Conservation (phyloP, 1,140 invertebrate genomes). For the Hypothenemus hampei region DNA sequence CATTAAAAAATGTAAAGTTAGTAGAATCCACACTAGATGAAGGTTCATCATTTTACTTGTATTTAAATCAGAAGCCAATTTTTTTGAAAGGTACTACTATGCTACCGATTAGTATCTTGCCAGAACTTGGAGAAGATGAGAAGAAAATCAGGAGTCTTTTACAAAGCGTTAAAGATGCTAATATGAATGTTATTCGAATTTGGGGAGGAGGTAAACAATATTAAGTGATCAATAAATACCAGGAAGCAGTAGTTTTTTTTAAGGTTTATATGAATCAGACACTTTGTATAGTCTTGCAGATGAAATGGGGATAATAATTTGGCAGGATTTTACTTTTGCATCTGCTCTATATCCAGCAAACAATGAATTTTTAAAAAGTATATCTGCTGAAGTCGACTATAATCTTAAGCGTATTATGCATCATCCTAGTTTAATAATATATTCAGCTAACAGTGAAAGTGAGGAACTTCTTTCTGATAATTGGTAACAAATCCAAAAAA, state of each 20-base stretch:
- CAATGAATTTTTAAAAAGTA: constrained; percentile 42
- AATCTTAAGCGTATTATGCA: constrained; percentile 80
- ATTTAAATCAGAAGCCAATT: constrained; percentile 81
- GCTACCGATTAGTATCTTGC: constrained; percentile 86
- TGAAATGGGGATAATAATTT: constrained; percentile 74
- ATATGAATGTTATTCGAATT: constrained; percentile 93
- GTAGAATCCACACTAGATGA: constrained; percentile 54
- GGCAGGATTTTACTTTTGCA: constrained; percentile 98
- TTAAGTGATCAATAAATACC: too few relatives aligned
- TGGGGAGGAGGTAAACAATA: constrained; percentile 86
- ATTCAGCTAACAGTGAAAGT: constrained; percentile 98
- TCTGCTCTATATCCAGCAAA: constrained; percentile 90
- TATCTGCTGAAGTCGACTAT: constrained; percentile 73
- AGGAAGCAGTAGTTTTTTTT: too few relatives aligned
- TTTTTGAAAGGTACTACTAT: constrained; percentile 97
- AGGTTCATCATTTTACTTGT: constrained; percentile 85
- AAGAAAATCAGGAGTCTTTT: constrained; percentile 54
- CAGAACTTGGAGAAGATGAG: constrained; percentile 60
- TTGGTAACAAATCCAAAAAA: too few relatives aligned
- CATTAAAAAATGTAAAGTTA: constrained; percentile 82
- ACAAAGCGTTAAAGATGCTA: constrained; percentile 63
- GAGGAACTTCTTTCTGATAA: constrained; percentile 81
- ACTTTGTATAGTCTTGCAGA: constrained; percentile 86
- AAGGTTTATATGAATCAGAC: constrained; percentile 87
- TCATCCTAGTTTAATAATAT: constrained; percentile 84